A percentile compares a stretch with the other conserved stretches of the same genome.
Evolutionary conservation across 92 coral and sea anemone species (phyloP).

Genomic region (Epizoanthus rinbou): DNA sequence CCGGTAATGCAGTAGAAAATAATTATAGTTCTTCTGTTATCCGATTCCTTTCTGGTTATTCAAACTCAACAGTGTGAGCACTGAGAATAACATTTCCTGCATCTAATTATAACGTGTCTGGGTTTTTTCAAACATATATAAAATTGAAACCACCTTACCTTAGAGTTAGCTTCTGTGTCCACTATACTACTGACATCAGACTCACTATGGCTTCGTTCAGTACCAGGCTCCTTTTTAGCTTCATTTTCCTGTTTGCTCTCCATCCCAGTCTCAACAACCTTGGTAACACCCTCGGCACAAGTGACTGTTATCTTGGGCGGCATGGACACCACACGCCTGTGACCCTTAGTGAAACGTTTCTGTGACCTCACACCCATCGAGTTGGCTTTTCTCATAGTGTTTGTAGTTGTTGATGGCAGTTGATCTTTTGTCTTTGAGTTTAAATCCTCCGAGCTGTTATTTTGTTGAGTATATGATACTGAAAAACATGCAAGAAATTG

Average conservation of each 20-base stretch:
- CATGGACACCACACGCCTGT: constrained; percentile 71
- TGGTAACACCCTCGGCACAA: constrained; percentile 23
- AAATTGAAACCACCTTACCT: constrained; percentile 39
- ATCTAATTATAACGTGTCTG: not conserved
- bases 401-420: not conserved
- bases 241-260: not conserved
- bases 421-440: constrained; percentile 8
- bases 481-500: not conserved
- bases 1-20: not conserved
- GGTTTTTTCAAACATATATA: not conserved
- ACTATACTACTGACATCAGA: constrained; percentile 50
- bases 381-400: constrained; percentile 2
- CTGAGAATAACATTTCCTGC: not conserved
- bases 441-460: not conserved
- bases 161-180: constrained; percentile 24
- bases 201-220: constrained; percentile 63
- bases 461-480: not conserved
- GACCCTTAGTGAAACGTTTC: constrained; percentile 58
- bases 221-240: not conserved
- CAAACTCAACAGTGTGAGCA: too few relatives aligned
- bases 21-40: not conserved
- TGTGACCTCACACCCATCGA: not conserved
- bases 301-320: constrained; percentile 55
- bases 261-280: not conserved
- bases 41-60: too few relatives aligned